phyloP scores from a whole-genome alignment of 1,140 invertebrate genomes.

The Cepaea nemoralis region DNA sequence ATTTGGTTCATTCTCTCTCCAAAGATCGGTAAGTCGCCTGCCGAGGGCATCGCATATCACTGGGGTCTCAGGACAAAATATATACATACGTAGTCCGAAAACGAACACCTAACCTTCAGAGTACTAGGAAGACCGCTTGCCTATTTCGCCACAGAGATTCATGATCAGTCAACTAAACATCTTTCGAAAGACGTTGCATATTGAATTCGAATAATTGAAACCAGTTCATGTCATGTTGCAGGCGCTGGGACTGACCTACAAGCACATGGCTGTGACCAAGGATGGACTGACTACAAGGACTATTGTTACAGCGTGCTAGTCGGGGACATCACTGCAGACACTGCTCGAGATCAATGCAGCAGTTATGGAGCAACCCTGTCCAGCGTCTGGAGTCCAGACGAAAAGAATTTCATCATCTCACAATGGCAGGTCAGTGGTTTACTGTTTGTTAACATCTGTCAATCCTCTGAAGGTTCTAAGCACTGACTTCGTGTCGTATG shows the following conservation, averaged over 20 bases:
- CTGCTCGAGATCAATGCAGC: background rate
- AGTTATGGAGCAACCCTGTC: background rate
- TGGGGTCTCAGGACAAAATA: background rate
- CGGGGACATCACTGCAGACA: background rate
- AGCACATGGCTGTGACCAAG: conserved; percentile 13
- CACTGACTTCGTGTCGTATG: too few species aligned
- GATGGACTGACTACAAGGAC: conserved; percentile 8
- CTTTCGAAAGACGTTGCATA: background rate
- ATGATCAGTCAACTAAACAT: background rate
- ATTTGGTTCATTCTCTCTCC: too few species aligned
- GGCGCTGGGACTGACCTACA: background rate
- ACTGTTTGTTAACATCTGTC: too few species aligned
- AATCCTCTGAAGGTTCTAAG: too few species aligned
- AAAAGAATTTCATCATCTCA: conserved; percentile 11
- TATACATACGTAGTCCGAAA: background rate
- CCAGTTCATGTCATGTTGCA: background rate
- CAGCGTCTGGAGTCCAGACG: conserved; percentile 15
- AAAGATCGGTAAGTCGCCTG: too few species aligned
- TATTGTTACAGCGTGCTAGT: conserved; percentile 3
- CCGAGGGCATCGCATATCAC: too few species aligned
- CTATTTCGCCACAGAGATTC: background rate
- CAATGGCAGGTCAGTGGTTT: conserved; percentile 5
- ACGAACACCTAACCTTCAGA: too few species aligned
- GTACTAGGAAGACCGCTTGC: too few species aligned
- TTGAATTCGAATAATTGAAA: background rate